A percentile compares a stretch with the other conserved stretches of the same genome.
Conservation (phyloP, 2,797 vertebrate genomes). For the Buceros bicornis region DNA sequence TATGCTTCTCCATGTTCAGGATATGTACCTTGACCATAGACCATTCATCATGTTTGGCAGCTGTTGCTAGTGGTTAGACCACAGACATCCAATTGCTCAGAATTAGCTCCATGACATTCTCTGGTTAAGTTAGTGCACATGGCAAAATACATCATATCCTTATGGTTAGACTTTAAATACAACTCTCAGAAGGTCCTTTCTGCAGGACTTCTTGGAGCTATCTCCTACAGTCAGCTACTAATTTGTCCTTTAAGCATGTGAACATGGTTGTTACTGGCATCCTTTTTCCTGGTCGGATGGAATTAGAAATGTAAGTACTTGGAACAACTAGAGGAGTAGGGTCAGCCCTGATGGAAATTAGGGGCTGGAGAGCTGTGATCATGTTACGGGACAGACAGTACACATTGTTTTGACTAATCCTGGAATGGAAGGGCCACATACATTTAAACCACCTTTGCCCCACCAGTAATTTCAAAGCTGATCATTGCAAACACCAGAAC, state of each 20-base stretch:
- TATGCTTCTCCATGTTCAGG: conserved; percentile 22
- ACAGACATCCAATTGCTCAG: conserved; percentile 70
- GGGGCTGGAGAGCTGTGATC: background rate
- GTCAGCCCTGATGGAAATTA: conserved; percentile 25
- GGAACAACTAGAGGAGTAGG: background rate
- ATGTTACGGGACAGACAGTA: background rate
- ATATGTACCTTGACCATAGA: conserved; percentile 66
- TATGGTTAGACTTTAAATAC: conserved; percentile 14
- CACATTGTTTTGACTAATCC: background rate
- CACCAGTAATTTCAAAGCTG: background rate
- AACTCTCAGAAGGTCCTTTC: background rate
- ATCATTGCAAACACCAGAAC: background rate
- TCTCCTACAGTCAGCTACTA: background rate
- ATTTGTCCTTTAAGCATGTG: background rate
- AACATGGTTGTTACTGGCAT: background rate
- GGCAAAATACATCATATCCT: conserved; percentile 52
- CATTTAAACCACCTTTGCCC: background rate
- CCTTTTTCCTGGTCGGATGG: background rate
- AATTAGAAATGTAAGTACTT: conserved; percentile 24
- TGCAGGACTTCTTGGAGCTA: background rate
- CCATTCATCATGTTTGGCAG: conserved; percentile 45
- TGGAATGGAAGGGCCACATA: background rate
- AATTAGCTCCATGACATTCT: conserved; percentile 62
- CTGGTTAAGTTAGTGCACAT: conserved; percentile 51
- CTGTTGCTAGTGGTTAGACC: conserved; percentile 69